These are phyloP conservation scores for Poicephalus meyeri DNA, from an alignment of 2,113 vertebrate species.

Conservation along the genomic window DNA sequence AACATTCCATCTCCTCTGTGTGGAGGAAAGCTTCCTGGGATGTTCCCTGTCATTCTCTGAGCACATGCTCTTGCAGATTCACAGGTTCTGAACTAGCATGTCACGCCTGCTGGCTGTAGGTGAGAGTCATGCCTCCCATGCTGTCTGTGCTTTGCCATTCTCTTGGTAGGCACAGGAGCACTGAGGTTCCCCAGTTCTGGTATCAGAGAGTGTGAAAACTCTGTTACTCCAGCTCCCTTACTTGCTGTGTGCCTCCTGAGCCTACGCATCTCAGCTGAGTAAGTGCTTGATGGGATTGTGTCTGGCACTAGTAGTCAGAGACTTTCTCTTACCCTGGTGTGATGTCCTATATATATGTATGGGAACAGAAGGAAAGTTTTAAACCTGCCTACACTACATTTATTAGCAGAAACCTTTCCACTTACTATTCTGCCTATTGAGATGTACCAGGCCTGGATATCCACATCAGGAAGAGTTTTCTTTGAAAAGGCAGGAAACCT, in stretches of 20 bases:
- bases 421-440: neutral
- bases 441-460: neutral
- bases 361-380: neutral
- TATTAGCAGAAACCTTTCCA: neutral
- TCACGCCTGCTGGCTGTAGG: neutral
- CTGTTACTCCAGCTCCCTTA: neutral
- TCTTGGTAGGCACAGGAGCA: neutral
- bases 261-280: rapidly evolving
- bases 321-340: neutral
- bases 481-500: neutral
- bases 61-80: neutral
- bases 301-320: neutral
- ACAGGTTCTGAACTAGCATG: neutral
- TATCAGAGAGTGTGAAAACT: neutral
- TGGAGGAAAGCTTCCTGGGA: neutral
- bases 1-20: rapidly evolving
- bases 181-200: neutral
- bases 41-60: neutral
- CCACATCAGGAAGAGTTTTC: neutral
- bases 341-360: neutral
- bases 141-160: neutral
- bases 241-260: neutral
- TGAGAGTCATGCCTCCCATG: neutral
- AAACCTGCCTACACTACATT: neutral
- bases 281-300: neutral